phyloP scores from a whole-genome alignment of 92 coral and sea anemone genomes.

The Phymanthus crucifer region DNA sequence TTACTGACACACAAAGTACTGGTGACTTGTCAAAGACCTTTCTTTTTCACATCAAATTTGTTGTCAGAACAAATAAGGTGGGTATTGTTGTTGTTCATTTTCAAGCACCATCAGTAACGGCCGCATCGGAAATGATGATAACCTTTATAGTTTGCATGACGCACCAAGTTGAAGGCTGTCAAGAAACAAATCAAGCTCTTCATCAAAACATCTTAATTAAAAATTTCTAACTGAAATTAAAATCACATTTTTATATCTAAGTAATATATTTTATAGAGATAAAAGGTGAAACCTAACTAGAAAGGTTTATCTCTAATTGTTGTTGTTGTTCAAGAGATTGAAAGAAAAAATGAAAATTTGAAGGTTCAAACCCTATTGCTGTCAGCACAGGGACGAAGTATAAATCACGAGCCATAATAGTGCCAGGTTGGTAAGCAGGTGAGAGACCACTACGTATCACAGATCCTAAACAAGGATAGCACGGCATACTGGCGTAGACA shows the following conservation, averaged over 20 bases:
- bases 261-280: not conserved
- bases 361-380: too few species aligned
- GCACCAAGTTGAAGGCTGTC: not conserved
- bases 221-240: not conserved
- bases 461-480: too few species aligned
- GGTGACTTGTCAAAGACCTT: too few species aligned
- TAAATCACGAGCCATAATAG: too few species aligned
- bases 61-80: not conserved
- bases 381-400: too few species aligned
- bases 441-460: too few species aligned
- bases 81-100: not conserved
- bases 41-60: not conserved
- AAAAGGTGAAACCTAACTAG: not conserved
- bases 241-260: not conserved
- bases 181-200: not conserved
- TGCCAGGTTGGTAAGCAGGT: too few species aligned
- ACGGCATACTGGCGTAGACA: too few species aligned
- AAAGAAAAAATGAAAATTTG: too few species aligned
- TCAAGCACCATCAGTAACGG: not conserved
- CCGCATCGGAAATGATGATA: not conserved
- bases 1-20: too few species aligned
- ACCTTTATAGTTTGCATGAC: constrained; percentile 9
- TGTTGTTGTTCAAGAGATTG: too few species aligned
- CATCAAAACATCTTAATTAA: not conserved
- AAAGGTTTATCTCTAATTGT: not conserved